Conservation (phyloP, 2,888 invertebrate genomes). For the Rosalia funebris region DNA sequence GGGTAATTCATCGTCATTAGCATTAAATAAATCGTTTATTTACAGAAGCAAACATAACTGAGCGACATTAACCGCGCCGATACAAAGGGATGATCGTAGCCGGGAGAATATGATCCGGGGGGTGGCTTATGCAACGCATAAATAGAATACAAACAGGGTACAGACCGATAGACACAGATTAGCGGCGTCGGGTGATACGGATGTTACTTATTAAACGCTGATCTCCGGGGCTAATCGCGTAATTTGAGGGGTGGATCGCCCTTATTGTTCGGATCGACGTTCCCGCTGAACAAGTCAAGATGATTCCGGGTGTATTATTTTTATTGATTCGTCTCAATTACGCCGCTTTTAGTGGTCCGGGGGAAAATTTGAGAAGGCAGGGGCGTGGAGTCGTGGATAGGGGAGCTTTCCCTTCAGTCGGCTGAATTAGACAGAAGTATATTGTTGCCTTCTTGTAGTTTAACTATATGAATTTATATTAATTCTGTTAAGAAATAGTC, state of each 20-base stretch:
- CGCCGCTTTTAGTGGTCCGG: not conserved
- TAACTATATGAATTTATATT: too few species aligned
- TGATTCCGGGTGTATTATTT: constrained; percentile 12
- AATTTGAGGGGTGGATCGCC: constrained; percentile 60
- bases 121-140: constrained; percentile 12
- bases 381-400: too few species aligned
- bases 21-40: constrained; percentile 59
- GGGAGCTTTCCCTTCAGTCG: too few species aligned
- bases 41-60: constrained; percentile 55
- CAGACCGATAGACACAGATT: constrained; percentile 53
- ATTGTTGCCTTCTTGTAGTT: too few species aligned
- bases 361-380: not conserved
- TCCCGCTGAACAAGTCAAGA: constrained; percentile 26
- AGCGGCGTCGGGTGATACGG: constrained; percentile 62
- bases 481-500: too few species aligned
- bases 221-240: constrained; percentile 62
- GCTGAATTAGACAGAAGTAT: too few species aligned
- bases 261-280: constrained; percentile 41
- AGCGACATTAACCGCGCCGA: constrained; percentile 52
- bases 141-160: constrained; percentile 31
- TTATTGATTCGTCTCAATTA: constrained; percentile 24
- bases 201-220: constrained; percentile 64
- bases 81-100: constrained; percentile 50
- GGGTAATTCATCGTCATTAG: constrained; percentile 54
- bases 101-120: constrained; percentile 26